phyloP scores from a whole-genome alignment of 2,797 vertebrate genomes.

The Bradypodion ventrale region DNA sequence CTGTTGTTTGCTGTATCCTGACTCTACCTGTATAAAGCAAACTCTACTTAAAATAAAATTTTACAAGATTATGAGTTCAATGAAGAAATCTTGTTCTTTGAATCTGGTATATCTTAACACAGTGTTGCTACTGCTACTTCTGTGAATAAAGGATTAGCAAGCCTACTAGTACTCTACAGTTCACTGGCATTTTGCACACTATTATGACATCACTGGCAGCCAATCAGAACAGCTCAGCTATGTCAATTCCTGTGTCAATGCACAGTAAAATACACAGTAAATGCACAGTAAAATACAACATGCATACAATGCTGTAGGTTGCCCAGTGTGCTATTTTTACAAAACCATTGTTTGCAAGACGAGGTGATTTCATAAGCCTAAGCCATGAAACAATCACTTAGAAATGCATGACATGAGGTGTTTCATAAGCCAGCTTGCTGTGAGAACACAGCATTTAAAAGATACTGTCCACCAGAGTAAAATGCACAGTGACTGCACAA shows the following conservation, averaged over 20 bases:
- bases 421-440: not conserved
- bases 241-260: not conserved
- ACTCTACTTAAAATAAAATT: not conserved
- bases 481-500: not conserved
- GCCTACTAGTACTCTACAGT: conserved; percentile 15
- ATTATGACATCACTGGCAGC: conserved; percentile 23
- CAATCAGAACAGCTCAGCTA: conserved; percentile 37
- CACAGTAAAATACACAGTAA: not conserved
- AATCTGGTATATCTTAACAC: not conserved
- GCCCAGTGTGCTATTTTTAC: not conserved
- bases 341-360: not conserved
- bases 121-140: conserved; percentile 25
- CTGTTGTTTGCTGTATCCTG: not conserved
- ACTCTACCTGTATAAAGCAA: accelerated
- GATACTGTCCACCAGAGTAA: not conserved
- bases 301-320: not conserved
- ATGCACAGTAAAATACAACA: not conserved
- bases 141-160: conserved; percentile 19
- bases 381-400: not conserved
- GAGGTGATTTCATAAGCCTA: conserved; percentile 7
- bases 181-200: not conserved
- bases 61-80: not conserved
- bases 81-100: not conserved
- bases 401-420: conserved; percentile 2
- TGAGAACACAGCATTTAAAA: conserved; percentile 13